A percentile compares a stretch with the other conserved stretches of the same genome.
These are phyloP conservation scores for Calliopsis andreniformis DNA, from an alignment of 1,140 invertebrate species.

Conservation along the genomic window DNA sequence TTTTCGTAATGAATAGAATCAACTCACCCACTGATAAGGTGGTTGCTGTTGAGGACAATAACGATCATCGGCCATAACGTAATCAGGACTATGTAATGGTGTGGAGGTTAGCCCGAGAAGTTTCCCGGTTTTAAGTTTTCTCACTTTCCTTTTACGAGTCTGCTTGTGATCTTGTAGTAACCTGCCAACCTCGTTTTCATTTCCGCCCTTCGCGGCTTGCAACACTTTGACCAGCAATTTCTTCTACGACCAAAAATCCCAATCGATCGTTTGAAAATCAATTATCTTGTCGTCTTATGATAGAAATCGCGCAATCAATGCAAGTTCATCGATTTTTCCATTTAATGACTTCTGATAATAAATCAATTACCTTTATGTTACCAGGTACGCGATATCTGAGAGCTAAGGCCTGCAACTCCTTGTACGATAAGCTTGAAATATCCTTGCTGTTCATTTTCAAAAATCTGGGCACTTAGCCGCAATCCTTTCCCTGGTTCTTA, in stretches of 20 bases:
- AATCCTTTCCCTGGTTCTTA: constrained; percentile 22
- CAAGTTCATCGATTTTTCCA: neutral
- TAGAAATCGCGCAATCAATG: neutral
- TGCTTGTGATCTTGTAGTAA: constrained; percentile 70
- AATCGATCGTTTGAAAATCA: constrained; percentile 40
- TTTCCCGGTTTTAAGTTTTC: constrained; percentile 62
- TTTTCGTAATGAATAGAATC: neutral
- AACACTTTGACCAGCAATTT: constrained; percentile 68
- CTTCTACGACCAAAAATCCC: constrained; percentile 64
- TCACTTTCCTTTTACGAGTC: constrained; percentile 69
- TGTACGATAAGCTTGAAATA: constrained; percentile 72
- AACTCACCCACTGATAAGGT: constrained; percentile 73
- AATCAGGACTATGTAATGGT: constrained; percentile 68
- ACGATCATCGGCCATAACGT: constrained; percentile 65
- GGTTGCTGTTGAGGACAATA: constrained; percentile 64
- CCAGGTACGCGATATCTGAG: constrained; percentile 70
- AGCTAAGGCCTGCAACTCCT: constrained; percentile 74
- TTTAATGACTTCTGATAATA: neutral
- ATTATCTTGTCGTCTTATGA: constrained; percentile 13
- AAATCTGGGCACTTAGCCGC: neutral
- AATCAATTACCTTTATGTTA: constrained; percentile 74
- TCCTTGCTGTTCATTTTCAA: constrained; percentile 69
- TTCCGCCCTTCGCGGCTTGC: constrained; percentile 65
- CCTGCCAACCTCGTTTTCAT: constrained; percentile 64
- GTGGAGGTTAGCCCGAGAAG: constrained; percentile 64